These are phyloP conservation scores for Ammodytes marinus DNA, from an alignment of 2,113 vertebrate species.

Conservation along the genomic window DNA sequence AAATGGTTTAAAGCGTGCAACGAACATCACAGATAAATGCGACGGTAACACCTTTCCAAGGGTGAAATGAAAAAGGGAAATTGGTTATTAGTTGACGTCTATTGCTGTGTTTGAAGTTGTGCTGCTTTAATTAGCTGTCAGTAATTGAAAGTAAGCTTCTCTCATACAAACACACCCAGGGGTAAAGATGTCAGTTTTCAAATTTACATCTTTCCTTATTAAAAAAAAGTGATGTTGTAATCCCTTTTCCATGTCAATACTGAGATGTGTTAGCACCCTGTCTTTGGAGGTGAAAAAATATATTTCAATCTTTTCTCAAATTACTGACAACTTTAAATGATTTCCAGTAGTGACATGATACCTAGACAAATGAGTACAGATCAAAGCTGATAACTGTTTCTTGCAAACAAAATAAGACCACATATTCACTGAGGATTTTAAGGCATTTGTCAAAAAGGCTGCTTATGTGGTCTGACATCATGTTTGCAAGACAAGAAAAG, in stretches of 20 bases:
- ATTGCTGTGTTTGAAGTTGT: neutral
- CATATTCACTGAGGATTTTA: neutral
- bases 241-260: neutral
- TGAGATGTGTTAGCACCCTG: conserved; percentile 7
- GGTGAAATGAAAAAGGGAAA: neutral
- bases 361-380: neutral
- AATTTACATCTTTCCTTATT: neutral
- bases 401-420: neutral
- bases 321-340: neutral
- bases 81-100: neutral
- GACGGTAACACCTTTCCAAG: neutral
- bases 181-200: neutral
- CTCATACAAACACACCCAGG: neutral
- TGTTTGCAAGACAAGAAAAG: conserved; percentile 20
- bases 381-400: neutral
- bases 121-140: conserved; percentile 2
- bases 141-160: neutral
- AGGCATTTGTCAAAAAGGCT: neutral
- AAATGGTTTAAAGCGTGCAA: conserved; percentile 5
- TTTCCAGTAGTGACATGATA: neutral
- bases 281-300: conserved; percentile 11
- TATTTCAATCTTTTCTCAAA: neutral
- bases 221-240: neutral
- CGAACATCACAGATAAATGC: neutral
- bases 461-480: neutral